A percentile compares a stretch with the other conserved stretches of the same genome.
phyloP scores from a whole-genome alignment of 2,113 vertebrate species.

The Serilophus lunatus region DNA sequence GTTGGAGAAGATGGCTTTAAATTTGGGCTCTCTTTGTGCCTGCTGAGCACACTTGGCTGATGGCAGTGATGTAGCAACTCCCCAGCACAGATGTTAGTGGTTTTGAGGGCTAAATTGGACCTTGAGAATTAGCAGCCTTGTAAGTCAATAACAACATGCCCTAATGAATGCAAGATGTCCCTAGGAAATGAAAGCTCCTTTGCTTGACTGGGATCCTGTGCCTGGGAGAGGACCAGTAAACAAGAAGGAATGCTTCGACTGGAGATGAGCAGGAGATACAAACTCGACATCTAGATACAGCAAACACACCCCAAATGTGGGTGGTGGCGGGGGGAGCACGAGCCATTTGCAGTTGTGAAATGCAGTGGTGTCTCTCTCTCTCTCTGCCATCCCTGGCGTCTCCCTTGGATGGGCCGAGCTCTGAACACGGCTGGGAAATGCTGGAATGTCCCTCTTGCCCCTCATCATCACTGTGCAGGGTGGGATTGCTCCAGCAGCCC shows the following conservation, averaged over 20 bases:
- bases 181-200: slow-evolving; percentile 21
- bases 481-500: background rate
- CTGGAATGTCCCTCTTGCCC: background rate
- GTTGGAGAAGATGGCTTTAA: background rate
- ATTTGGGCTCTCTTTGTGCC: background rate
- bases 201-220: background rate
- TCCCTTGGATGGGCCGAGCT: background rate
- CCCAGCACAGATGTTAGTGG: slow-evolving; percentile 44
- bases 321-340: background rate
- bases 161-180: slow-evolving; percentile 60
- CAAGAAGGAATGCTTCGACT: slow-evolving; percentile 24
- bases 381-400: background rate
- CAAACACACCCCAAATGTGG: slow-evolving; percentile 1
- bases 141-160: slow-evolving; percentile 40
- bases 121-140: slow-evolving; percentile 54
- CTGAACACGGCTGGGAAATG: accelerated
- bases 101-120: slow-evolving; percentile 54
- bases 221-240: slow-evolving; percentile 22
- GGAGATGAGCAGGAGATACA: slow-evolving; percentile 61
- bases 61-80: background rate
- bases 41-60: background rate
- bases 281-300: background rate
- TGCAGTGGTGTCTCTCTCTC: background rate
- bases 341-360: background rate
- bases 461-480: accelerated